A percentile compares a stretch with the other conserved stretches of the same genome.
Conservation (phyloP, 2,888 invertebrate genomes). For the Ypsolopha sequella region DNA sequence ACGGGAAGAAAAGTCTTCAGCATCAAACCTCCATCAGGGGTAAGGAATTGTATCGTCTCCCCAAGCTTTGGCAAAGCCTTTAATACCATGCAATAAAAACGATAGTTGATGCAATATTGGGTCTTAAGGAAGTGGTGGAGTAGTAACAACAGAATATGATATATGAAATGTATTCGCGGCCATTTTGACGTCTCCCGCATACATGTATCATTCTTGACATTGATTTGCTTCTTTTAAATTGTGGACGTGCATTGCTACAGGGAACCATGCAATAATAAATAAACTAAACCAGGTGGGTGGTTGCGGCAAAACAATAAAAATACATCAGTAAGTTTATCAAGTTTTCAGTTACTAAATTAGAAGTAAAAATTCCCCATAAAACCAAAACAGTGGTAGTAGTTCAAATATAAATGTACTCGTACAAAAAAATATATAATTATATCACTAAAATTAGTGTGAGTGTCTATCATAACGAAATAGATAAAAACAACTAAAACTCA, state of each 20-base stretch:
- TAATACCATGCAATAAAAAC: no score
- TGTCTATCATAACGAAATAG: no score
- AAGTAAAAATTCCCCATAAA: slow-evolving; percentile 11
- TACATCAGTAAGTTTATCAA: neutral
- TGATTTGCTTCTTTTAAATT: slow-evolving; percentile 24
- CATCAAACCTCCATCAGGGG: slow-evolving; percentile 9
- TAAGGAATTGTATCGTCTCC: neutral
- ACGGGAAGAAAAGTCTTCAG: slow-evolving; percentile 1
- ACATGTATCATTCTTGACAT: slow-evolving; percentile 23
- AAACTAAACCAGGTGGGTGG: no score
- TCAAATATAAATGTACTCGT: no score
- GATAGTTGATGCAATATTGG: no score
- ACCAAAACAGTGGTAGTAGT: no score
- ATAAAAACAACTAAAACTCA: no score
- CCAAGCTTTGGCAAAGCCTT: no score
- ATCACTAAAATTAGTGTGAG: no score
- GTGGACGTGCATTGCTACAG: slow-evolving; percentile 8
- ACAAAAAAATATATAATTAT: no score
- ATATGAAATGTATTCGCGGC: slow-evolving; percentile 17
- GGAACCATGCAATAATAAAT: neutral
- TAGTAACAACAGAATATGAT: slow-evolving; percentile 11
- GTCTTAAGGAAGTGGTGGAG: neutral
- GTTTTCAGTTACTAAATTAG: slow-evolving; percentile 4
- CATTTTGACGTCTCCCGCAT: slow-evolving; percentile 12
- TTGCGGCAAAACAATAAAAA: neutral